Evolutionary conservation across 2,888 invertebrate genomes (phyloP), one percentile per base, ranked within the genome.

Genomic region (Chaitophorus viminalis): DNA sequence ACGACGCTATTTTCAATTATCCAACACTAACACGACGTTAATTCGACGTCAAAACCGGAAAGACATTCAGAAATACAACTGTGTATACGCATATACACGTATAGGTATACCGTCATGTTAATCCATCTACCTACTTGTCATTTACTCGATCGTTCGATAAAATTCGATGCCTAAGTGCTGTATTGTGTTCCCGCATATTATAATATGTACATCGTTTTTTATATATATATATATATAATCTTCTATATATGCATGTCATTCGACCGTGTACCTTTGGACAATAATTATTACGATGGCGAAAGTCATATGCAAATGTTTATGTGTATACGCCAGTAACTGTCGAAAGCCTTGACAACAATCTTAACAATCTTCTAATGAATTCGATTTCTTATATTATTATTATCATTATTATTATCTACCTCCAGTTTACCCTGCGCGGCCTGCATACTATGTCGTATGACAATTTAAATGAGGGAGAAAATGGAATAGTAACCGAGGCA

Each of bases 1-100:
- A 86, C 86, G 79, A 86, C 86, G 79, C 54, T 86, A 72, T 86
- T 86, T 86, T 86, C 86, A 74, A 86, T 79, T 86, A 86, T 72
- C 86, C 4, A 52, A 78, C 70, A 46, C 18, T 86, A 39, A 81
- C 81, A 46, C 79, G 79, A 87, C 79, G 86, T 87, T 79, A 87
- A 87, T 74, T 75, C 81, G 74, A 81, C 79, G 74, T 65, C 81
- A 25, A 31, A 81, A 87, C 87, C 87, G 87, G 87, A 87, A 65
- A 87, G 72, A 79, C 79, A 25, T 29, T 25, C 18, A 21, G 36
- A 29, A 54, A n/a, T 65, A 78, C 68, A 52, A 29, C 81, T n/a
- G 25, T 31, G n/a, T n/a, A n/a, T n/a, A n/a, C n/a, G n/a, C n/a
- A n/a, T n/a, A n/a, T n/a, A n/a, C n/a, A n/a, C n/a, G n/a, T n/a